Evolutionary conservation across 2,113 vertebrate species (phyloP).

Genomic region (Tor tambroides): DNA sequence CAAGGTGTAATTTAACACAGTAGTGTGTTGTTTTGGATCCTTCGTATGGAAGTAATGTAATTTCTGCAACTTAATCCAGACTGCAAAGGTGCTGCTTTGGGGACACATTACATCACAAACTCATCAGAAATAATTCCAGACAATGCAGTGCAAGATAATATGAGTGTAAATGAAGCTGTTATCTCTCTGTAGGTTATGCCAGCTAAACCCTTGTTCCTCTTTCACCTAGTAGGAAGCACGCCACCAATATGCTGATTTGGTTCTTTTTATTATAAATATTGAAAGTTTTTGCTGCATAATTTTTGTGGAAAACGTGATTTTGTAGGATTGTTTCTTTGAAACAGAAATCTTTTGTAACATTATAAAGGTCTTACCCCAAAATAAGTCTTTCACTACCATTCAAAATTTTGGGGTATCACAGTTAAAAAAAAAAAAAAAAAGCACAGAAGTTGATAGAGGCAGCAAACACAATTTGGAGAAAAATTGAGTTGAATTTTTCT

Average conservation of each 20-base stretch:
- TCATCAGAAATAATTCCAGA: background rate
- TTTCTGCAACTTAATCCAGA: background rate
- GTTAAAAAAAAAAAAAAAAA: too few species aligned
- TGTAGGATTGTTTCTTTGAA: too few species aligned
- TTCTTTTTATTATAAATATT: too few species aligned
- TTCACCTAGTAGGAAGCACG: background rate
- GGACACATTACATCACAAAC: background rate
- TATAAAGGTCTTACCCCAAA: too few species aligned
- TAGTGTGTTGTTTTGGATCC: slow-evolving; percentile 8
- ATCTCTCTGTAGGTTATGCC: background rate
- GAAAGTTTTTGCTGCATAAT: too few species aligned
- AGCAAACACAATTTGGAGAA: too few species aligned
- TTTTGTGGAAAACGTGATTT: too few species aligned
- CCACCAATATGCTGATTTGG: background rate
- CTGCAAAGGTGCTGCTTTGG: background rate
- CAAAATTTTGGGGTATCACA: too few species aligned
- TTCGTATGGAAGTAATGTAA: background rate
- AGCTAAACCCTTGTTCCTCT: background rate
- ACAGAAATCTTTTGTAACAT: too few species aligned
- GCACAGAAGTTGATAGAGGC: too few species aligned
- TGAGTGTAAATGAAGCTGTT: background rate
- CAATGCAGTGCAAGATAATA: background rate
- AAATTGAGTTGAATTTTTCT: too few species aligned
- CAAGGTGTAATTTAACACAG: slow-evolving; percentile 8
- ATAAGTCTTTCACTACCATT: too few species aligned